A percentile compares a stretch with the other conserved stretches of the same genome.
Evolutionary conservation across 2,888 invertebrate genomes (phyloP).

Genomic region (Napeogenes inachia): DNA sequence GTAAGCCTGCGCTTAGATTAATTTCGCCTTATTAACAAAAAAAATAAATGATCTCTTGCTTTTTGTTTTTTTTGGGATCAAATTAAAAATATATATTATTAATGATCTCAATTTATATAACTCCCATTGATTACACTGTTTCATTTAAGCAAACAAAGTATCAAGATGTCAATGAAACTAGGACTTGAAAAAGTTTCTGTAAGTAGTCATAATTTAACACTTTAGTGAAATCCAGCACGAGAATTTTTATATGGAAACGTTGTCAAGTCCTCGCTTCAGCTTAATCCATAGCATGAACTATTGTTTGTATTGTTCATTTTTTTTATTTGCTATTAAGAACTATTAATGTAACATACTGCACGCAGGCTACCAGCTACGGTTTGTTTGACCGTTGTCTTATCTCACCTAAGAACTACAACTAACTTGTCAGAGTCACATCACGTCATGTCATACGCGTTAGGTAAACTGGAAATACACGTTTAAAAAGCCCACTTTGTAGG

Average conservation of each 20-base stretch:
- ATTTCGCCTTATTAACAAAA: slow-evolving; percentile 71
- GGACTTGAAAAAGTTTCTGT: slow-evolving; percentile 44
- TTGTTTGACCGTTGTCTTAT: slow-evolving; percentile 43
- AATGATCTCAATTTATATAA: slow-evolving; percentile 48
- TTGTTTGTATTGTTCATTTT: slow-evolving; percentile 60
- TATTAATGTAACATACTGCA: slow-evolving; percentile 60
- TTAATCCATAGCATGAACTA: slow-evolving; percentile 66
- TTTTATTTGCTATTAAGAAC: slow-evolving; percentile 47
- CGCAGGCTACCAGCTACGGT: slow-evolving; percentile 52
- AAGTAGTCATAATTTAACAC: not conserved
- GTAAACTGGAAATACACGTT: slow-evolving; percentile 19
- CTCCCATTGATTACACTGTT: slow-evolving; percentile 35
- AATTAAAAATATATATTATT: slow-evolving; percentile 37
- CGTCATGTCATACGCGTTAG: slow-evolving; percentile 28
- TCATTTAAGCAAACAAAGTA: slow-evolving; percentile 39
- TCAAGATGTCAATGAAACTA: slow-evolving; percentile 46
- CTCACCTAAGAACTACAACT: slow-evolving; percentile 67
- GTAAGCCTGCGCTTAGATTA: slow-evolving; percentile 67
- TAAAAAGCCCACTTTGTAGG: slow-evolving; percentile 39
- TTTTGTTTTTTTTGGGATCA: slow-evolving; percentile 61
- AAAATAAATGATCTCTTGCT: slow-evolving; percentile 57
- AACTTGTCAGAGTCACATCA: slow-evolving; percentile 56
- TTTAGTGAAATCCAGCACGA: not conserved
- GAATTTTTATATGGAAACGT: slow-evolving; percentile 1
- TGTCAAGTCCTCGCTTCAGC: slow-evolving; percentile 55